A percentile compares a stretch with the other conserved stretches of the same genome.
These are phyloP conservation scores for Myrmecobius fasciatus DNA, from an alignment of 2,113 vertebrate genomes.

Conservation along the genomic window DNA sequence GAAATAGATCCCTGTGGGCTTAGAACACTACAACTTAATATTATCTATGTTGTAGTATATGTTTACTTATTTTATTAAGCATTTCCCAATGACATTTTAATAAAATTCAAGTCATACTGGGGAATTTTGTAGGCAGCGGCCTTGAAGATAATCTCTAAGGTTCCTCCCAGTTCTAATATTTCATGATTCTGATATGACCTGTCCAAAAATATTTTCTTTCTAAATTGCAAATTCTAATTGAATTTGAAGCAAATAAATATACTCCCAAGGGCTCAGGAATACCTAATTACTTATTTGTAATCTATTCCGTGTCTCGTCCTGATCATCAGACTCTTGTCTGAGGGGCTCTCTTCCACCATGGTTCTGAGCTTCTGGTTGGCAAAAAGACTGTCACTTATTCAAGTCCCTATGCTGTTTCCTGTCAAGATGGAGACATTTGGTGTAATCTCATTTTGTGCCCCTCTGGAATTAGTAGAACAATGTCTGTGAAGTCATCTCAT, in stretches of 20 bases:
- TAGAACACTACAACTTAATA: neutral
- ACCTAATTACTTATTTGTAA: neutral
- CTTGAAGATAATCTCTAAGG: neutral
- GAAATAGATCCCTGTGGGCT: neutral
- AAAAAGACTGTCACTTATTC: neutral
- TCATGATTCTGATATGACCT: neutral
- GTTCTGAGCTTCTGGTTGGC: neutral
- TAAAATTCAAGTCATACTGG: neutral
- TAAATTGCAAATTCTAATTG: neutral
- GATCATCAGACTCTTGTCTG: neutral
- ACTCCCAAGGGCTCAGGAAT: neutral
- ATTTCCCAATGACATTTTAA: neutral
- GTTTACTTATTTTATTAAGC: neutral
- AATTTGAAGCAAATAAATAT: neutral
- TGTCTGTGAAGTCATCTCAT: neutral
- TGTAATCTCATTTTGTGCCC: neutral
- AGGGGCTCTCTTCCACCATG: neutral
- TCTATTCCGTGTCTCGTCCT: neutral
- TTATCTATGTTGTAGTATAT: neutral
- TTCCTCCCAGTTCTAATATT: neutral
- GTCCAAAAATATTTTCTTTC: neutral
- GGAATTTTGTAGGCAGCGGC: neutral
- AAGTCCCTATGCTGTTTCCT: neutral
- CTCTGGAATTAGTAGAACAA: neutral
- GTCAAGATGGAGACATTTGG: neutral